Conservation (phyloP, 2,888 invertebrate species). For the Arenicola marina region DNA sequence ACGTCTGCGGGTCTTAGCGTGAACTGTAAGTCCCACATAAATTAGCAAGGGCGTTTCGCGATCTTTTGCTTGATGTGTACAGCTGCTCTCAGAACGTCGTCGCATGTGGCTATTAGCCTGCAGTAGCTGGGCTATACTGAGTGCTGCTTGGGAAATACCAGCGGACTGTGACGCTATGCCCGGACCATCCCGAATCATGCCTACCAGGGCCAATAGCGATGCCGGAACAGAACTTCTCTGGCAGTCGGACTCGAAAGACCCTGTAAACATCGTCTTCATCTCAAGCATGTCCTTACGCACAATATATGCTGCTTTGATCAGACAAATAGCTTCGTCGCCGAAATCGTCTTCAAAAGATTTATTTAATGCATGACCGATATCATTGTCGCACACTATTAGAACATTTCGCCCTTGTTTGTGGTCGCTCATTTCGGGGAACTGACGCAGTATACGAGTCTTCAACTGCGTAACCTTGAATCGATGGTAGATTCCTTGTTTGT, state of each 20-base stretch:
- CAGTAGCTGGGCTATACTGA: no score
- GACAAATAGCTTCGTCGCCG: no score
- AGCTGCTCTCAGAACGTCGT: neutral
- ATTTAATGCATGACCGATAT: neutral
- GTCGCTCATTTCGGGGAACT: no score
- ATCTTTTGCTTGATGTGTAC: neutral
- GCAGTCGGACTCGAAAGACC: neutral
- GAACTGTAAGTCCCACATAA: neutral
- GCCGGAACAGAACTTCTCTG: neutral
- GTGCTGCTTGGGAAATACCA: neutral
- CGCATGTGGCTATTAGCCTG: neutral
- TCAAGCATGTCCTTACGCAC: slow-evolving; percentile 1
- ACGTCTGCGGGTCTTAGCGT: neutral
- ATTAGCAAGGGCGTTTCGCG: neutral
- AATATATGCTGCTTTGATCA: neutral
- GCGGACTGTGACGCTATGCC: neutral
- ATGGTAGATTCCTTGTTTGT: no score
- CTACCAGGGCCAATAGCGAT: slow-evolving; percentile 1
- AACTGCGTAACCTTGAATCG: no score
- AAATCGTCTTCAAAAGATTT: neutral
- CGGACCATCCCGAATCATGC: neutral
- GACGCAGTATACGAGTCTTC: no score
- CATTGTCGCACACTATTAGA: no score
- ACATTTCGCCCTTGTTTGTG: no score
- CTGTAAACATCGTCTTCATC: no score